Conservation (phyloP, 2,113 vertebrate genomes). For the Noctilio leporinus region DNA sequence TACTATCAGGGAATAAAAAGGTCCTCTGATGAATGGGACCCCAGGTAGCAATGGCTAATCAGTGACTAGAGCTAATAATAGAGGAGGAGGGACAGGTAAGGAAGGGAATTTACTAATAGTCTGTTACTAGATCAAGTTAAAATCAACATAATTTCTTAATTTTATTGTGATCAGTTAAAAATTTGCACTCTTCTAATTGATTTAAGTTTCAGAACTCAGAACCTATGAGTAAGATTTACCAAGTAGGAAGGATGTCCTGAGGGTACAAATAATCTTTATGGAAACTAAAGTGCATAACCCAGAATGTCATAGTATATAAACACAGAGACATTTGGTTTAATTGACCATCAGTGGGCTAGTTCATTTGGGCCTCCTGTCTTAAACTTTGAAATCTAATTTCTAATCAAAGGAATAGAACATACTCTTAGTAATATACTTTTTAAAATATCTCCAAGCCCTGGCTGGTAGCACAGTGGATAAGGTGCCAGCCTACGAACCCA, state of each 20-base stretch:
- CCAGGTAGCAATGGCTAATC: background rate
- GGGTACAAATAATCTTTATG: background rate
- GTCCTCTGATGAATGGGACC: background rate
- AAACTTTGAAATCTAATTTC: slow-evolving; percentile 28
- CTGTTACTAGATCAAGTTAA: background rate
- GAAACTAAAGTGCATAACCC: background rate
- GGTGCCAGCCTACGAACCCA: no score
- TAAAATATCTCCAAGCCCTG: background rate
- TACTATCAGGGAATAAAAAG: background rate
- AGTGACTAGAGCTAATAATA: background rate
- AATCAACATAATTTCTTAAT: background rate
- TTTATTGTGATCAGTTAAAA: slow-evolving; percentile 1
- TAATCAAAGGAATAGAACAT: background rate
- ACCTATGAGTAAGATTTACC: background rate
- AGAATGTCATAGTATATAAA: background rate
- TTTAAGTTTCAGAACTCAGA: background rate
- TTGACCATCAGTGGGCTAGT: background rate
- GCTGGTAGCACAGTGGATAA: no score
- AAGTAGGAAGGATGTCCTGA: background rate
- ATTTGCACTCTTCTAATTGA: background rate
- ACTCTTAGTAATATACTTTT: background rate
- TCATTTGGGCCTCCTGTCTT: background rate
- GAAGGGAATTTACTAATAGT: background rate
- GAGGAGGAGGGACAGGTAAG: background rate
- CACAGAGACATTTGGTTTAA: background rate